Evolutionary conservation across 1,140 invertebrate genomes (phyloP).

Genomic region (Drosophila malerkotliana): DNA sequence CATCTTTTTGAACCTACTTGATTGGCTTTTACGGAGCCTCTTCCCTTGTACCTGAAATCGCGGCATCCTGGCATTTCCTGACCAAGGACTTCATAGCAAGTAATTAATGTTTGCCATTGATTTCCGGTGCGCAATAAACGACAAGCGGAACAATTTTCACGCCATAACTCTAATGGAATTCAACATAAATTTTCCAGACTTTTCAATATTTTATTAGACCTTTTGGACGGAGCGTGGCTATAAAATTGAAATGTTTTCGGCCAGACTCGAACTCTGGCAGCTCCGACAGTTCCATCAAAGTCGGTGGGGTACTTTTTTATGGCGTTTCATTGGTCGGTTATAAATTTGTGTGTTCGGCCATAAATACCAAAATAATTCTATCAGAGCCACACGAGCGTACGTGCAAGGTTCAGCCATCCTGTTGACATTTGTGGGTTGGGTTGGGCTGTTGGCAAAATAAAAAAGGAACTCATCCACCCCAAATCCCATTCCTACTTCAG

Average conservation of each 20-base stretch:
- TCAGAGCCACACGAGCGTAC: constrained; percentile 25
- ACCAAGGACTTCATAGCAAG: constrained; percentile 1
- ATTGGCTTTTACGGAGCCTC: constrained; percentile 31
- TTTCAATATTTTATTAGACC: constrained; percentile 68
- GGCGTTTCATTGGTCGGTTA: constrained; percentile 69
- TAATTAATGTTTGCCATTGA: constrained; percentile 55
- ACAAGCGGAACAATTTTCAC: constrained; percentile 54
- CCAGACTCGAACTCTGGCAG: constrained; percentile 29
- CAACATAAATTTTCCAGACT: constrained; percentile 71
- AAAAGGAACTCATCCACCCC: constrained; percentile 39
- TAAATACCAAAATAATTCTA: constrained; percentile 72
- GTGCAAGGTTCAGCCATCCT: constrained; percentile 34
- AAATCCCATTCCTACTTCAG: constrained; percentile 3
- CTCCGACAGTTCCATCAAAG: constrained; percentile 56
- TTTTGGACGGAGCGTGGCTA: constrained; percentile 43
- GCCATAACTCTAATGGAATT: constrained; percentile 79
- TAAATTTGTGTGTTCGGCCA: constrained; percentile 78
- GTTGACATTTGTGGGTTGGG: constrained; percentile 69
- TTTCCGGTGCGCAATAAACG: constrained; percentile 34
- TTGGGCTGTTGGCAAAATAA: constrained; percentile 16
- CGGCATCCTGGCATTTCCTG: constrained; percentile 2
- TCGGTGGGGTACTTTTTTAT: constrained; percentile 44
- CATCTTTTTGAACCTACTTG: constrained; percentile 22
- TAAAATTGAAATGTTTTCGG: constrained; percentile 77
- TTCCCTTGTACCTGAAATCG: neutral